Evolutionary conservation across 2,797 vertebrate genomes (phyloP).

Genomic region (Betta splendens): DNA sequence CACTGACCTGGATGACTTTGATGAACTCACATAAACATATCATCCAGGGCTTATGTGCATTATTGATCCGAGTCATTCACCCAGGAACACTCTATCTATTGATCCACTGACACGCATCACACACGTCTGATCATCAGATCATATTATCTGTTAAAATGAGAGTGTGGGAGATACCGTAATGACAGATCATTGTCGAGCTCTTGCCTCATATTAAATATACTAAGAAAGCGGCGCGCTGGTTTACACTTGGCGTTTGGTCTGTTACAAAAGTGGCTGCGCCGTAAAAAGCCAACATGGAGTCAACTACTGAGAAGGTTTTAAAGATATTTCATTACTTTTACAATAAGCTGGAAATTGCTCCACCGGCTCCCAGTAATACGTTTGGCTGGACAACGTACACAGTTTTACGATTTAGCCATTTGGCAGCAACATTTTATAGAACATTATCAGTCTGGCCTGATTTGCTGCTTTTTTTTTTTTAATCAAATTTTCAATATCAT

Average conservation of each 20-base stretch:
- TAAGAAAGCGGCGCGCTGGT: no score
- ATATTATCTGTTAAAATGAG: background rate
- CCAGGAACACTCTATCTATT: background rate
- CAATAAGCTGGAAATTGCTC: background rate
- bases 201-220: background rate
- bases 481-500: background rate
- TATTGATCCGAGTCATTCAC: background rate
- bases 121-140: background rate
- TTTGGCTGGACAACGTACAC: background rate
- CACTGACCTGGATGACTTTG: no score
- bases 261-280: slow-evolving; percentile 11
- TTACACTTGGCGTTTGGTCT: slow-evolving; percentile 15
- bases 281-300: background rate
- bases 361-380: background rate
- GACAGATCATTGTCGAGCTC: background rate
- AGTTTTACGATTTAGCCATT: background rate
- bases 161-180: background rate
- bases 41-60: no score
- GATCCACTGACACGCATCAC: background rate
- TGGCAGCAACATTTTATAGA: background rate
- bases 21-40: no score
- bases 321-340: background rate
- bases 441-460: background rate
- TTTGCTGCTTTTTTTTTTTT: background rate
- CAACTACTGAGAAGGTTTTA: background rate